Percentiles rank a stretch among this genome's conserved stretches.
Evolutionary conservation across 2,797 vertebrate genomes (phyloP).

Genomic region (Merluccius polli): DNA sequence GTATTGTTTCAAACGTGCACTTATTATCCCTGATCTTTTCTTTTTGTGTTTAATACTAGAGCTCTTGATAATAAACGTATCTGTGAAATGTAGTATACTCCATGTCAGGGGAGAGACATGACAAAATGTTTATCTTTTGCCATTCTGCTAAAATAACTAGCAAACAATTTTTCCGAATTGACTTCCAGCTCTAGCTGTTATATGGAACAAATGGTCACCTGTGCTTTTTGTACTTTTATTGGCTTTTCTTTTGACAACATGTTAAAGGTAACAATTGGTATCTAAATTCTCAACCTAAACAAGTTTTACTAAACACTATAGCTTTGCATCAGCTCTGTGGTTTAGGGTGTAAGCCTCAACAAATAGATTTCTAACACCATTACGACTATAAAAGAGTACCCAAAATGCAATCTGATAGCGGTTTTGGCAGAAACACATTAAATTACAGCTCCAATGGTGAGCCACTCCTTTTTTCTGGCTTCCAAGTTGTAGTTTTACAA

Average conservation of each 20-base stretch:
- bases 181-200: not conserved
- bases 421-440: not conserved
- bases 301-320: not conserved
- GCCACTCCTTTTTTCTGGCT: not conserved
- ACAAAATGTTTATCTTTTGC: not conserved
- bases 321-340: not conserved
- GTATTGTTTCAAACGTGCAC: slow-evolving; percentile 71
- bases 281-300: not conserved
- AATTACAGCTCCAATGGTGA: not conserved
- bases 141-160: not conserved
- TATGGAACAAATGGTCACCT: not conserved
- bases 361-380: not conserved
- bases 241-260: not conserved
- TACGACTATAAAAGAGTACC: not conserved
- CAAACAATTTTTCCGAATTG: not conserved
- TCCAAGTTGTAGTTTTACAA: not conserved
- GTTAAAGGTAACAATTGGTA: not conserved
- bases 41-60: slow-evolving; percentile 64
- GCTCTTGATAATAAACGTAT: slow-evolving; percentile 62
- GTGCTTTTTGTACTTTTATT: not conserved
- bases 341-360: not conserved
- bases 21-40: slow-evolving; percentile 54
- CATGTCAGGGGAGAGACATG: slow-evolving; percentile 39
- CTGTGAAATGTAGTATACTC: slow-evolving; percentile 54
- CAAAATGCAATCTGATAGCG: not conserved